These are phyloP conservation scores for Heterochromis multidens DNA, from an alignment of 2,113 vertebrate species.

Conservation along the genomic window DNA sequence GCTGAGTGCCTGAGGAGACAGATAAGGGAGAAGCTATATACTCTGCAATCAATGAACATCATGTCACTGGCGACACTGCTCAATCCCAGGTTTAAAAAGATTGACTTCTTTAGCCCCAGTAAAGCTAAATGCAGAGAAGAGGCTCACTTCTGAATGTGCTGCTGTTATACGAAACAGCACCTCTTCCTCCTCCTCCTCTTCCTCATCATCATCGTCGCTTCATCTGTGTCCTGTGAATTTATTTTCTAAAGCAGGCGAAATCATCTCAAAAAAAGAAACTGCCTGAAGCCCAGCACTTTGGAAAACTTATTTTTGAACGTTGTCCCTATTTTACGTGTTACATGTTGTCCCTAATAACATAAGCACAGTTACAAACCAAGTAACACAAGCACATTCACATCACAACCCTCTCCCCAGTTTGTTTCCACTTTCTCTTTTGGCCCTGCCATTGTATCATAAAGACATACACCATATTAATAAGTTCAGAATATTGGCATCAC, in stretches of 20 bases:
- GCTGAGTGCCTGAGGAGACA: background rate
- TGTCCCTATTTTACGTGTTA: background rate
- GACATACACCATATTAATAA: background rate
- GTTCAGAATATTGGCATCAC: rapidly evolving
- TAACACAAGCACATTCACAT: background rate
- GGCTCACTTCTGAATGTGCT: background rate
- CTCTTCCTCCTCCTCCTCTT: background rate
- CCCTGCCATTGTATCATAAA: background rate
- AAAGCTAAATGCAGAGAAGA: background rate
- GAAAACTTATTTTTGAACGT: background rate
- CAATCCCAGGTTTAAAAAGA: background rate
- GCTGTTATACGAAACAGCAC: background rate
- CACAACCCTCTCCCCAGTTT: background rate
- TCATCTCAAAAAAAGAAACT: background rate
- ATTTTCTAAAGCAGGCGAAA: background rate
- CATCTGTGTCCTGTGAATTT: too few species aligned
- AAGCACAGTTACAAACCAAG: background rate
- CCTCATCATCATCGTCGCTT: too few species aligned
- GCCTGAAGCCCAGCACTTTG: rapidly evolving
- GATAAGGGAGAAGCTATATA: background rate
- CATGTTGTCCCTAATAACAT: background rate
- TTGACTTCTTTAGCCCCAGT: rapidly evolving
- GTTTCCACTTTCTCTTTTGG: background rate
- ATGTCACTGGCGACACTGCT: background rate
- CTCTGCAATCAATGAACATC: background rate